phyloP scores from a whole-genome alignment of 2,888 invertebrate genomes.

The Apeira syringaria region DNA sequence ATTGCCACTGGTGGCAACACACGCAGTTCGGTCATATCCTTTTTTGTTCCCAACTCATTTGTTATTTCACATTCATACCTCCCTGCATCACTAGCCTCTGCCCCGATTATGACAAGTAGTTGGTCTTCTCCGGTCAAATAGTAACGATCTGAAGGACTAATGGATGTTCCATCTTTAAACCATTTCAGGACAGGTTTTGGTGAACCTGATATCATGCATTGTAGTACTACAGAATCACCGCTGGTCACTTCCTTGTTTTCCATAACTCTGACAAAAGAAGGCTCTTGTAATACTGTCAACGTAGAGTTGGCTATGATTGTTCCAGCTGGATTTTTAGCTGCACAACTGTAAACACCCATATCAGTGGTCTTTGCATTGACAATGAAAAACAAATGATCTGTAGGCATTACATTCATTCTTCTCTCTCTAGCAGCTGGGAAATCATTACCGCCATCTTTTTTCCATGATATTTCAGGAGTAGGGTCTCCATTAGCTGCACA shows the following conservation, averaged over 20 bases:
- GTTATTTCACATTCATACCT: slow-evolving; percentile 95
- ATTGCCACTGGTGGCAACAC: slow-evolving; percentile 85
- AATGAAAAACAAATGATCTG: slow-evolving; percentile 96
- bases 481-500: slow-evolving; percentile 97
- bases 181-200: slow-evolving; percentile 92
- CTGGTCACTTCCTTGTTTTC: slow-evolving; percentile 91
- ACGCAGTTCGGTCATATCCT: slow-evolving; percentile 87
- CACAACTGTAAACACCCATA: slow-evolving; percentile 96
- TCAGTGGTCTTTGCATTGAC: slow-evolving; percentile 95
- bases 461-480: slow-evolving; percentile 94
- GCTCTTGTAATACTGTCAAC: slow-evolving; percentile 92
- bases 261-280: slow-evolving; percentile 93
- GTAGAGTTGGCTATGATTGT: slow-evolving; percentile 93
- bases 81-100: slow-evolving; percentile 90
- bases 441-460: slow-evolving; percentile 96
- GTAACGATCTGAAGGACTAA: slow-evolving; percentile 90
- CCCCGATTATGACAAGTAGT: slow-evolving; percentile 93
- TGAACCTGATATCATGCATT: slow-evolving; percentile 93
- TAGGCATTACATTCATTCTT: slow-evolving; percentile 95
- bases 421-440: slow-evolving; percentile 97
- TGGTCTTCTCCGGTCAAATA: slow-evolving; percentile 95
- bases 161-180: slow-evolving; percentile 91
- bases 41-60: slow-evolving; percentile 91
- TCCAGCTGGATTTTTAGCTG: slow-evolving; percentile 95
- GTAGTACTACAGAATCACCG: slow-evolving; percentile 93